These are phyloP conservation scores for Hydrocynus forskahlii DNA, from an alignment of 2,797 vertebrate species.

Conservation along the genomic window DNA sequence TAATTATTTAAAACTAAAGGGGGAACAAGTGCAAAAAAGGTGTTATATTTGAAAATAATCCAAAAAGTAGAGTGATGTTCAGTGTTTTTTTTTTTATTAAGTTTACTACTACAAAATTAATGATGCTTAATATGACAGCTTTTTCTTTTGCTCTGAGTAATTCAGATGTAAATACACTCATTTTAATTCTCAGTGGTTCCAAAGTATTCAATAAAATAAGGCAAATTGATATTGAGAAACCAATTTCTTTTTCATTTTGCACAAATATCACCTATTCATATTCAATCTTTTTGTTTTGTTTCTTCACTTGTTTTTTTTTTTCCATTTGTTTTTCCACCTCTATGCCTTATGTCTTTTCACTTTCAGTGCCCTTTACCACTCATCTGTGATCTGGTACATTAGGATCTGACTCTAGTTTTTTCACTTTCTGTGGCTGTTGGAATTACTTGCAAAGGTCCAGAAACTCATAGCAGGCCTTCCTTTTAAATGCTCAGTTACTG, in stretches of 20 bases:
- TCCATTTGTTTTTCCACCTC: background rate
- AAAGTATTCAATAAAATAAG: conserved; percentile 51
- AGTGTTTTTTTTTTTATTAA: background rate
- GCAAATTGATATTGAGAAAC: background rate
- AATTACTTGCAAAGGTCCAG: background rate
- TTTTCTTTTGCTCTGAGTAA: conserved; percentile 23
- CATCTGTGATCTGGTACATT: background rate
- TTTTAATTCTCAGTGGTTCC: conserved; percentile 27
- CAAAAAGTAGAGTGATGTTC: conserved; percentile 5
- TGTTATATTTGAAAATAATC: background rate
- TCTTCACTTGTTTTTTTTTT: background rate
- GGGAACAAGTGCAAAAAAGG: background rate
- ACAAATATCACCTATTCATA: background rate
- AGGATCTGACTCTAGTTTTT: background rate
- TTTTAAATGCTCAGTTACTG: background rate
- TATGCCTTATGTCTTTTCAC: background rate
- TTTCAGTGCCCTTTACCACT: background rate
- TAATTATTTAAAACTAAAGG: background rate
- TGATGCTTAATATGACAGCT: background rate
- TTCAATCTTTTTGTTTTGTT: background rate
- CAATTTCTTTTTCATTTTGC: conserved; percentile 5
- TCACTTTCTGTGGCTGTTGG: background rate
- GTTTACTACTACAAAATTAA: conserved; percentile 21
- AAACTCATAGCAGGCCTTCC: background rate
- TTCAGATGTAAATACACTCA: conserved; percentile 34